Conservation (phyloP, 2,888 invertebrate species). For the Melangyna quadrimaculata region DNA sequence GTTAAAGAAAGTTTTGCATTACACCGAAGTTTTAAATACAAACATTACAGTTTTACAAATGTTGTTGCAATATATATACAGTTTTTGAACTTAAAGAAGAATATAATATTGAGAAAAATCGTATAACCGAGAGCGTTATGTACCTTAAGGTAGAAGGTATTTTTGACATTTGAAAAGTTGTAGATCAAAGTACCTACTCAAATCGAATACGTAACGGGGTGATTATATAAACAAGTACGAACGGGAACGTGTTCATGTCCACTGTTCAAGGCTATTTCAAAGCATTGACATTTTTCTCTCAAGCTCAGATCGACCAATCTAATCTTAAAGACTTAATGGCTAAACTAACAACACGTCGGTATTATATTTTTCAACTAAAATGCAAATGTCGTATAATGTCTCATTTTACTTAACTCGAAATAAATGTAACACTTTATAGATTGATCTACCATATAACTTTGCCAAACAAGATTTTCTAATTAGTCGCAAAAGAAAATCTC, state of each 20-base stretch:
- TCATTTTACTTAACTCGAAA: slow-evolving; percentile 20
- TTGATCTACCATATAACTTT: slow-evolving; percentile 9
- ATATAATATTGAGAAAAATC: too few relatives aligned
- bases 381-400: slow-evolving; percentile 21
- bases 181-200: too few relatives aligned
- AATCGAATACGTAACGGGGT: not conserved
- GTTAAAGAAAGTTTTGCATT: too few relatives aligned
- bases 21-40: too few relatives aligned
- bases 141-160: too few relatives aligned
- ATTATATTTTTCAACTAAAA: slow-evolving; percentile 5
- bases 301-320: not conserved
- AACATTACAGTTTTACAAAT: too few relatives aligned
- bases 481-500: not conserved
- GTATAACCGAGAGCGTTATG: too few relatives aligned
- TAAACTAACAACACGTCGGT: not conserved
- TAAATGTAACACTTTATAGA: slow-evolving; percentile 7
- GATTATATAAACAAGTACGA: not conserved
- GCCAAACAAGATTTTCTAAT: slow-evolving; percentile 39
- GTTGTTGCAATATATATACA: too few relatives aligned
- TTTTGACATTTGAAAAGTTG: too few relatives aligned
- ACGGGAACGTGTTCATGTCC: not conserved
- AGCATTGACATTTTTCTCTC: not conserved
- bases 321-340: slow-evolving; percentile 17
- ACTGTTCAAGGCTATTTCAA: not conserved
- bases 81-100: too few relatives aligned